A percentile compares a stretch with the other conserved stretches of the same genome.
phyloP scores from a whole-genome alignment of 2,888 invertebrate species.

The Ormyrus nitidulus region DNA sequence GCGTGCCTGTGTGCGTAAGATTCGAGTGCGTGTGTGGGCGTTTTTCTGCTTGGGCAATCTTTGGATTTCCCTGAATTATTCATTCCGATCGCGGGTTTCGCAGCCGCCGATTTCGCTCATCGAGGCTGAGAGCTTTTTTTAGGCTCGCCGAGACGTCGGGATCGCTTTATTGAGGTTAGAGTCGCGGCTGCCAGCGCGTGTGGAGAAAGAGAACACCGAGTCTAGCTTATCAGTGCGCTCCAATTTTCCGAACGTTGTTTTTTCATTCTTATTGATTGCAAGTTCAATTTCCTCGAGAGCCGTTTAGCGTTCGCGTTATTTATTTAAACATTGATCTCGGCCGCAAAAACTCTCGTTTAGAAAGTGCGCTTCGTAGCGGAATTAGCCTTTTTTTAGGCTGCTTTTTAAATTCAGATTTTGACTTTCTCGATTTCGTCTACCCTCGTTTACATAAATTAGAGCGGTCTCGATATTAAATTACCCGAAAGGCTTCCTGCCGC shows the following conservation, averaged over 20 bases:
- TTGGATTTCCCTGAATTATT: slow-evolving; percentile 19
- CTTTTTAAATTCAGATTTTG: too few relatives aligned
- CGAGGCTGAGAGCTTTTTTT: slow-evolving; percentile 2
- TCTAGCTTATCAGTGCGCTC: slow-evolving; percentile 33
- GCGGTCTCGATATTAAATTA: too few relatives aligned
- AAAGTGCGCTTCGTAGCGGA: too few relatives aligned
- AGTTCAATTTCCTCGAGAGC: too few relatives aligned
- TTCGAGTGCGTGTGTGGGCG: slow-evolving; percentile 17
- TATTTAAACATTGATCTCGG: background rate
- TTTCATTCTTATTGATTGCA: slow-evolving; percentile 43
- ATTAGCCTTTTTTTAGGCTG: too few relatives aligned
- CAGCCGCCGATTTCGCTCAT: background rate
- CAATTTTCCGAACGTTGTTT: slow-evolving; percentile 28
- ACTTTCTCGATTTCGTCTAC: too few relatives aligned
- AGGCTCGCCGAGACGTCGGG: background rate
- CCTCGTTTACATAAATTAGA: too few relatives aligned
- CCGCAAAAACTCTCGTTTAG: too few relatives aligned
- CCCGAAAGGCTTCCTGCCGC: too few relatives aligned
- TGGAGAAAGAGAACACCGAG: background rate
- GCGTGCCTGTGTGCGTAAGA: background rate
- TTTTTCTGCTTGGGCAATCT: slow-evolving; percentile 7
- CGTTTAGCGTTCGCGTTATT: background rate
- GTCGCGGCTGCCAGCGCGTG: background rate
- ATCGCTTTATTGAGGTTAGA: slow-evolving; percentile 45
- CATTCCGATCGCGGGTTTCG: background rate